Conservation (phyloP, 2,113 vertebrate species). For the Arenaria interpres region DNA sequence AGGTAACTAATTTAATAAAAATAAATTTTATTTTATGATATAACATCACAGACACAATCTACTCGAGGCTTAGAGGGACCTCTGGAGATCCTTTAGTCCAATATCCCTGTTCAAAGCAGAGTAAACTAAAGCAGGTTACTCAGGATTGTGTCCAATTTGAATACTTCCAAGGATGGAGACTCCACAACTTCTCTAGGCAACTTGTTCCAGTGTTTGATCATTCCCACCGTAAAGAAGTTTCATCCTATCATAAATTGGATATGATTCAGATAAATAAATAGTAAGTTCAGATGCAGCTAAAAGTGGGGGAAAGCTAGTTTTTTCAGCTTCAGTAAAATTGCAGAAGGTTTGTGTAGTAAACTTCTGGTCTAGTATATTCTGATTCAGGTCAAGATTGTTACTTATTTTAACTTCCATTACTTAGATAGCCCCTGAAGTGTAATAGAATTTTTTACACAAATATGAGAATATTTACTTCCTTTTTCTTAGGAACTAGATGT, state of each 20-base stretch:
- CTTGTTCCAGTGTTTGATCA: neutral
- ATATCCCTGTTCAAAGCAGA: neutral
- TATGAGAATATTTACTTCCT: neutral
- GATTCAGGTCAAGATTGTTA: neutral
- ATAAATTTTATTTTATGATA: neutral
- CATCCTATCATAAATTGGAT: neutral
- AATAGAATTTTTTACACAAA: neutral
- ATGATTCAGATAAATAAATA: neutral
- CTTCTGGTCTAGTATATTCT: neutral
- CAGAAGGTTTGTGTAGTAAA: neutral
- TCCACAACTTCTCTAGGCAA: neutral
- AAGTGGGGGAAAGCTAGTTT: neutral
- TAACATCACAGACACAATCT: neutral
- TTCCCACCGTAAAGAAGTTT: neutral
- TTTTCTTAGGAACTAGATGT: neutral
- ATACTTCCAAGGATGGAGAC: neutral
- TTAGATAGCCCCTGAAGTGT: neutral
- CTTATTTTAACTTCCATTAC: neutral
- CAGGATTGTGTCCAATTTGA: neutral
- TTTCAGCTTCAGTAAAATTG: neutral
- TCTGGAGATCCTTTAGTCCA: neutral
- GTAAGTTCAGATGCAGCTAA: neutral
- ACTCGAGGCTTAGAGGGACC: neutral
- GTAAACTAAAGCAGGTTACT: neutral
- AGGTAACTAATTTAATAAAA: neutral